Conservation (phyloP, 2,113 vertebrate genomes). For the Rhea pennata region DNA sequence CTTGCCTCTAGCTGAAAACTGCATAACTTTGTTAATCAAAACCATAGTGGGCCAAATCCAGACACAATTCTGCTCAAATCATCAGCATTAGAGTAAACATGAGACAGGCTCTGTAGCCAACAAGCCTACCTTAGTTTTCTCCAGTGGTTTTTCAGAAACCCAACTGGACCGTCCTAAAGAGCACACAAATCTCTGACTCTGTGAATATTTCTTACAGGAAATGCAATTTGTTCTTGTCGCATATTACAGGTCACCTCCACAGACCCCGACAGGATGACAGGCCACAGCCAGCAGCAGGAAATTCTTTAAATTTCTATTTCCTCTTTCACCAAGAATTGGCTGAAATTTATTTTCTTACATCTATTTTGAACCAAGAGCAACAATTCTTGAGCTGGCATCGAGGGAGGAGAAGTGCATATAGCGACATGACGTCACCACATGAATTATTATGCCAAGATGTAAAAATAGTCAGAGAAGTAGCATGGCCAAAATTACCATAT, state of each 20-base stretch:
- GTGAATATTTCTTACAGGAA: not conserved
- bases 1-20: not conserved
- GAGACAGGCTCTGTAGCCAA: not conserved
- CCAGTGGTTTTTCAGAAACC: not conserved
- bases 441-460: slow-evolving; percentile 8
- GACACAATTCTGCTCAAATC: not conserved
- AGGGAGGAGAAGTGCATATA: slow-evolving; percentile 1
- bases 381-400: not conserved
- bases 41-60: not conserved
- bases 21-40: not conserved
- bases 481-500: slow-evolving; percentile 34
- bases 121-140: not conserved
- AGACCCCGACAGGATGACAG: not conserved
- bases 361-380: not conserved
- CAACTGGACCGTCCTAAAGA: not conserved
- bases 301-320: not conserved
- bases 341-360: slow-evolving; percentile 26
- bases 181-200: not conserved
- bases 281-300: not conserved
- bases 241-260: not conserved
- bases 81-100: not conserved
- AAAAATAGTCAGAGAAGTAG: slow-evolving; percentile 53
- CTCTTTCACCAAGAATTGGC: not conserved
- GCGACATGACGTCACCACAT: slow-evolving; percentile 14
- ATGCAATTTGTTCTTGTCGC: not conserved